A percentile compares a stretch with the other conserved stretches of the same genome.
Conservation (phyloP, 2,113 vertebrate species). For the human (Homo sapiens) region GRCh38 chr2:42764001-42764500, state of each 20-base stretch:
- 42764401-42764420: neutral
- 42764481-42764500: neutral
- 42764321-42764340: neutral
- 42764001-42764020: neutral
- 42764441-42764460: neutral
- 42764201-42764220: constrained; percentile 4
- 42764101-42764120: neutral
- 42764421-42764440: neutral
- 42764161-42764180: neutral
- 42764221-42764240: neutral
- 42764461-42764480: no score
- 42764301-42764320: neutral
- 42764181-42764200: neutral
- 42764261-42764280: neutral
- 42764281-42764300: neutral
- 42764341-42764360: neutral
- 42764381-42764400: neutral
- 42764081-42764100: neutral
- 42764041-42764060: neutral
- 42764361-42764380: neutral
- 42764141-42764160: neutral
- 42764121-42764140: neutral
- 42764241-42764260: neutral
- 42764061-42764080: neutral
- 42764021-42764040: neutral